Conservation (phyloP, 2,113 vertebrate species). For the Chloebia gouldiae region DNA sequence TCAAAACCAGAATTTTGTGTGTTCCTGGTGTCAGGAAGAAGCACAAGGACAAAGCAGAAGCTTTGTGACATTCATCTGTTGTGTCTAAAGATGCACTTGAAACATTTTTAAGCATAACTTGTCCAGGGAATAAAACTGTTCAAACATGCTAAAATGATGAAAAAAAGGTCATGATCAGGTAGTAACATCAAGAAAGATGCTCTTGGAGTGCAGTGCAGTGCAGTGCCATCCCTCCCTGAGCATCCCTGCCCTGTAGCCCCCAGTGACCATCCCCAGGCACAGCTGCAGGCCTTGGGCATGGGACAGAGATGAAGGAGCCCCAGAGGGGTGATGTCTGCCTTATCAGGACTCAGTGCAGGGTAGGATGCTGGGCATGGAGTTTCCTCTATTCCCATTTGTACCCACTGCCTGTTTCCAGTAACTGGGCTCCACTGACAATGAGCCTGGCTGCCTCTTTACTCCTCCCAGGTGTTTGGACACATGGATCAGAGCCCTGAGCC, state of each 20-base stretch:
- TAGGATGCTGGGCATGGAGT: background rate
- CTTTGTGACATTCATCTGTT: background rate
- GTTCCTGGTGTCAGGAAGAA: background rate
- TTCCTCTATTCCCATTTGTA: background rate
- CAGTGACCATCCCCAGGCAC: background rate
- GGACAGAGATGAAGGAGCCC: too few relatives aligned
- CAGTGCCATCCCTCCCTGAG: background rate
- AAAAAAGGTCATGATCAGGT: background rate
- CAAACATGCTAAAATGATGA: background rate
- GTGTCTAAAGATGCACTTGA: background rate
- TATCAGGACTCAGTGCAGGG: background rate
- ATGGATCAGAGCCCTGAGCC: background rate
- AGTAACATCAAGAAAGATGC: background rate
- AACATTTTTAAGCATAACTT: background rate
- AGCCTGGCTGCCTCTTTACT: background rate
- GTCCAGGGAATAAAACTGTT: background rate
- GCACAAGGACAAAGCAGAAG: background rate
- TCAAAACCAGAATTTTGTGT: background rate
- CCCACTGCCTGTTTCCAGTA: background rate
- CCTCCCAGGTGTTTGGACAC: background rate
- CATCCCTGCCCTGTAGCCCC: background rate
- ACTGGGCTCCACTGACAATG: too few relatives aligned
- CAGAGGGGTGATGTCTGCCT: background rate
- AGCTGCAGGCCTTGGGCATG: background rate
- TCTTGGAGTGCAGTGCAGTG: background rate